A percentile compares a stretch with the other conserved stretches of the same genome.
Evolutionary conservation across 2,888 invertebrate species (phyloP).

Genomic region (Metalampra italica): DNA sequence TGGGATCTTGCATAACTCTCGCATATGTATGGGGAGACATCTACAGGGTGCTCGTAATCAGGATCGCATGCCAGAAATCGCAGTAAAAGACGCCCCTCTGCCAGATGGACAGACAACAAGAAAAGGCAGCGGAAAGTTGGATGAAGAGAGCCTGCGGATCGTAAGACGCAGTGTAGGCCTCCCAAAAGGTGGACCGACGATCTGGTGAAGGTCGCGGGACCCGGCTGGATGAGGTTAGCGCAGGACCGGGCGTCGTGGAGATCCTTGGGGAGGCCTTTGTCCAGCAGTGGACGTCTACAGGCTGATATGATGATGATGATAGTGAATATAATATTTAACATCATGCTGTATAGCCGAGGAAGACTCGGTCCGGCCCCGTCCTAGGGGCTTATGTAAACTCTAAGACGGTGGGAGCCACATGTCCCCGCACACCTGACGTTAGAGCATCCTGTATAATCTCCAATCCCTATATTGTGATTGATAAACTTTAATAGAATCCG

Average conservation of each 20-base stretch:
- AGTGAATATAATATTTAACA: not conserved
- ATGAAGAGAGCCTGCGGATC: no score
- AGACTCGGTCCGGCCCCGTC: conserved; percentile 1
- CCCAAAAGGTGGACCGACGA: no score
- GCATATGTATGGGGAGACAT: conserved; percentile 32
- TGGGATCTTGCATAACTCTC: conserved; percentile 23
- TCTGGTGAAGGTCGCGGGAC: no score
- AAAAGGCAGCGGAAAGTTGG: no score
- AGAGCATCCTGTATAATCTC: conserved; percentile 35
- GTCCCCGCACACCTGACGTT: conserved; percentile 47
- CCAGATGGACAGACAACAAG: no score
- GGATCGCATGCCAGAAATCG: no score
- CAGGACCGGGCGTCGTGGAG: no score
- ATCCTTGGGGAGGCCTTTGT: no score
- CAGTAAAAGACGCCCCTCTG: not conserved
- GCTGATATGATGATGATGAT: no score
- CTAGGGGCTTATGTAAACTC: conserved; percentile 40
- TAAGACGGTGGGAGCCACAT: conserved; percentile 55
- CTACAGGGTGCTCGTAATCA: conserved; percentile 25
- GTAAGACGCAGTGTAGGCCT: no score
- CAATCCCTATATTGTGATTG: not conserved
- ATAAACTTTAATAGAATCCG: not conserved
- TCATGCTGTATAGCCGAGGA: not conserved
- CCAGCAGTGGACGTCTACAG: no score
- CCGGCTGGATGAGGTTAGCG: no score